Evolutionary conservation across 2,113 vertebrate genomes (phyloP).

Genomic region (Antigone vipio): DNA sequence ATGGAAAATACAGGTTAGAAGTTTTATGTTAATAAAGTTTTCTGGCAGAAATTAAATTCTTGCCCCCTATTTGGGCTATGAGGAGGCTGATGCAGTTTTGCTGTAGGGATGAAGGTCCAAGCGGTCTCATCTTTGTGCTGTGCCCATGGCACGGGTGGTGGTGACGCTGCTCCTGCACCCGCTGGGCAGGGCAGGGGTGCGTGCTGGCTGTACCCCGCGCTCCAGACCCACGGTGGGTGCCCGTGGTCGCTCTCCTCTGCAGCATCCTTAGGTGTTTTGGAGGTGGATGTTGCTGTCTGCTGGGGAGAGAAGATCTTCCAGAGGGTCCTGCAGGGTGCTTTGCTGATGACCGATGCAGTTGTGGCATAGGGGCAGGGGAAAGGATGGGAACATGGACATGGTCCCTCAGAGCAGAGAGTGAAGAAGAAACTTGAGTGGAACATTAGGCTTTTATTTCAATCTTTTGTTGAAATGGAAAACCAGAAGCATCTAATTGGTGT

Average conservation of each 20-base stretch:
- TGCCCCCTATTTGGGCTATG: neutral
- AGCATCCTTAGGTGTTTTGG: neutral
- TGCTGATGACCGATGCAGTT: neutral
- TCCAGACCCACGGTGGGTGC: fast-evolving
- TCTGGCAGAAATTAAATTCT: neutral
- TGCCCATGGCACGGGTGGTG: fast-evolving
- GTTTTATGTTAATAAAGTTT: neutral
- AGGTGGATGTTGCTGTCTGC: neutral
- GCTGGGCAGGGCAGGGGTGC: no score
- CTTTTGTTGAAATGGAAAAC: neutral
- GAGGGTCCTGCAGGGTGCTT: neutral
- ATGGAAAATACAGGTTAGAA: neutral
- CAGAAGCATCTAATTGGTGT: neutral
- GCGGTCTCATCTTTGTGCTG: neutral
- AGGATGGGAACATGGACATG: fast-evolving
- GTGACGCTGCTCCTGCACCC: neutral
- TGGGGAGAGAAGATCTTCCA: neutral
- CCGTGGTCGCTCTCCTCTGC: fast-evolving
- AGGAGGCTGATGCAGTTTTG: fast-evolving
- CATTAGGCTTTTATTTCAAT: neutral
- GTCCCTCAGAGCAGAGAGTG: neutral
- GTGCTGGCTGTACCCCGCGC: neutral
- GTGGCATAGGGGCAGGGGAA: fast-evolving
- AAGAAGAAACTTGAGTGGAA: neutral
- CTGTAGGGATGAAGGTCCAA: neutral